These are phyloP conservation scores for Silurus meridionalis DNA, from an alignment of 2,113 vertebrate species.

Conservation along the genomic window DNA sequence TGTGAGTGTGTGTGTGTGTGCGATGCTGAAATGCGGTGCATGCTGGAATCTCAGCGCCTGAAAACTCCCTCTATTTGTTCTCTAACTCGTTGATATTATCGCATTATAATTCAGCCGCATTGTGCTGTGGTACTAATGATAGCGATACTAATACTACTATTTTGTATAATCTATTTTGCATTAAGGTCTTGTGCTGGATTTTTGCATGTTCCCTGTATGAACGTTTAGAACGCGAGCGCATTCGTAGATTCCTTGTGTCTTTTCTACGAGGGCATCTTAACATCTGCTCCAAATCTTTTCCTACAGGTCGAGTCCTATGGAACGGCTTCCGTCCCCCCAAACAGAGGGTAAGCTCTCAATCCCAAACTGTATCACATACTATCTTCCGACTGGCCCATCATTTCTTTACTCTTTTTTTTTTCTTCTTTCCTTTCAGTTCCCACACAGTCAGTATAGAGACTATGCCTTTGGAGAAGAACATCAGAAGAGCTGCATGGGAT, in stretches of 20 bases:
- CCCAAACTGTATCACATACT: background rate
- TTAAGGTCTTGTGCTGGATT: background rate
- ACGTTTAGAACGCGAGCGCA: background rate
- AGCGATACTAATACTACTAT: background rate
- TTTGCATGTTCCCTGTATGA: slow-evolving; percentile 35
- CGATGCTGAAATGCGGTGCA: slow-evolving; percentile 31
- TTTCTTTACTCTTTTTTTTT: background rate
- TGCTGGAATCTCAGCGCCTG: slow-evolving; percentile 13
- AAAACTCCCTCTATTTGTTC: background rate
- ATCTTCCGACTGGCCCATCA: background rate
- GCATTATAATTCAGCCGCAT: background rate
- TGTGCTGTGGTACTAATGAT: background rate
- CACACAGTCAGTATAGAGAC: slow-evolving; percentile 69
- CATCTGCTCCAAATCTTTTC: background rate
- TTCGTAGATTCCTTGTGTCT: background rate
- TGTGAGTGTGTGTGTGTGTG: slow-evolving; percentile 38
- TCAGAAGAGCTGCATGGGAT: slow-evolving; percentile 22
- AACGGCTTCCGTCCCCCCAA: slow-evolving; percentile 67
- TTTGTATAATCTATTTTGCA: background rate
- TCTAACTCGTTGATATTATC: background rate
- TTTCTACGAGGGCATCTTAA: background rate
- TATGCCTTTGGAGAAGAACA: slow-evolving; percentile 23
- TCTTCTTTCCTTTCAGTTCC: slow-evolving; percentile 63
- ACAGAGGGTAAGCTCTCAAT: slow-evolving; percentile 66
- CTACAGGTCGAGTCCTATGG: slow-evolving; percentile 62